Conservation (phyloP, 2,888 invertebrate genomes). For the Serripes groenlandicus region DNA sequence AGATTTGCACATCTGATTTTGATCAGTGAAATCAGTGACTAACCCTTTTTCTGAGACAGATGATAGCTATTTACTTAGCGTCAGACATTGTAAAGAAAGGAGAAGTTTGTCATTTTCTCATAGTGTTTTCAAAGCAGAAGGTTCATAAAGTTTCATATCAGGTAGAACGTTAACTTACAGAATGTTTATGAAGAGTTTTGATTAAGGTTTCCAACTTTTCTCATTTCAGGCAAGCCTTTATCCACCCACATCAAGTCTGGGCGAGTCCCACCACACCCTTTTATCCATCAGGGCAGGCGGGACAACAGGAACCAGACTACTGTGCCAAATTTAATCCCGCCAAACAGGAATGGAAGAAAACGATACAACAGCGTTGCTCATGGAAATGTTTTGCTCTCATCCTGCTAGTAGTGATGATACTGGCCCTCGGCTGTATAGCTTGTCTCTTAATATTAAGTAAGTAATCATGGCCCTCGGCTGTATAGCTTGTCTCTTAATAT, state of each 20-base stretch:
- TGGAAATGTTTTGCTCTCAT: conserved; percentile 98
- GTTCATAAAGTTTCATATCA: too few relatives aligned
- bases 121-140: too few relatives aligned
- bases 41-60: too few relatives aligned
- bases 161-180: too few relatives aligned
- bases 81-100: too few relatives aligned
- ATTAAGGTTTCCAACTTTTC: not conserved
- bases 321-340: conserved; percentile 83
- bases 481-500: conserved; percentile 93
- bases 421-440: conserved; percentile 96
- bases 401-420: conserved; percentile 95
- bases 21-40: too few relatives aligned
- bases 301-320: conserved; percentile 80
- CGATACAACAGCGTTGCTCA: conserved; percentile 89
- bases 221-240: conserved; percentile 64
- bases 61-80: too few relatives aligned
- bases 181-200: too few relatives aligned
- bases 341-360: conserved; percentile 84
- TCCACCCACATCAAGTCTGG: conserved; percentile 66
- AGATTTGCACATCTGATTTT: too few relatives aligned
- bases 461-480: conserved; percentile 89
- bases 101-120: too few relatives aligned
- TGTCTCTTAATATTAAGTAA: conserved; percentile 89
- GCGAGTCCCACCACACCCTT: conserved; percentile 60
- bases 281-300: conserved; percentile 56